Base-by-base conservation (phyloP, 2,113 vertebrate genomes). In the Promerops cafer region DNA sequence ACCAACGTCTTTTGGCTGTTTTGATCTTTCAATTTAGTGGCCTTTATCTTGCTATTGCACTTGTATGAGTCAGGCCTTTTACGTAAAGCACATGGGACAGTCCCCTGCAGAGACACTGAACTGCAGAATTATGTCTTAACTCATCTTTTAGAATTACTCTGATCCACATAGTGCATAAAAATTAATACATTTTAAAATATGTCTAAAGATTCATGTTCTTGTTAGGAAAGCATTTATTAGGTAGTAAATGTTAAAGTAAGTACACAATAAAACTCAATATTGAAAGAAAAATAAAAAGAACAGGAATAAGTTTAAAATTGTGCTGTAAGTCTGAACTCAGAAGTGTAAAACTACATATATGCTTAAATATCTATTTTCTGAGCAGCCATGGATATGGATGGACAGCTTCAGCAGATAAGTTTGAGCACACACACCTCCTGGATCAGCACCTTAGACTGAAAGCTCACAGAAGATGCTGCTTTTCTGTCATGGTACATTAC, bases 11-110 rank as follows among this genome's bases (percentile, higher is more conserved):
- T 83, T 50, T 20, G 33, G 5, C 35, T 89, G 44, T 78, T 87
- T 96, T 93, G 42, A 26, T 89, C 53, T 96, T 71, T 39, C 39
- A 40, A 28, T 86, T 95, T 56, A 87, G 72, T 87, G 80, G 80
- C 86, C 64, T 53, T 90, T 57, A 14, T 80, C 49, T 81, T 89
- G n/a, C n/a, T 4, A 24, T 89, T 76, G 84, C 68, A 89, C 89
- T 80, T 83, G 39, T 47, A 53, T 94, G 93, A 95, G 64, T 96
- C 93, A 94, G 80, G 86, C 22, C 44, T 91, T 92, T 91, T 84
- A 84, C 53, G 4, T 83, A 50, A 65, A 90, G 27, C 15, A 4
- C 77, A 86, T 30, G n/a, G 85, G 86, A 59, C 69, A 81, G 56
- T 75, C 24, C 92, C 87, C 68, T 86, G 71, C 59, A 89, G 54